These are phyloP conservation scores for Psittacula echo DNA, from an alignment of 2,797 vertebrate species.

Conservation along the genomic window DNA sequence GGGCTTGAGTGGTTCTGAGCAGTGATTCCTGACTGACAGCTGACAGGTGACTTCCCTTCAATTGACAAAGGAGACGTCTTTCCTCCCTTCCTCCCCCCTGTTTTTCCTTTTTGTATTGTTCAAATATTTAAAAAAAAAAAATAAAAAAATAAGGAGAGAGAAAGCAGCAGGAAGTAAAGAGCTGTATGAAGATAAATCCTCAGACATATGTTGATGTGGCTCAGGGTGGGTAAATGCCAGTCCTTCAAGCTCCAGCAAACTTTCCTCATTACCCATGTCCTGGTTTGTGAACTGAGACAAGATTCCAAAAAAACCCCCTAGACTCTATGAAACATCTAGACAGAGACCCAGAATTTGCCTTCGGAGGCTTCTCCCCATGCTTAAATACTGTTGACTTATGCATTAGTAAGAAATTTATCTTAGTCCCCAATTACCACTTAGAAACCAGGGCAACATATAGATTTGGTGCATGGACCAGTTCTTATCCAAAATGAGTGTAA, in stretches of 20 bases:
- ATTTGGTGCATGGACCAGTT: accelerated
- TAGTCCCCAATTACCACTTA: not conserved
- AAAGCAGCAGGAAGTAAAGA: not conserved
- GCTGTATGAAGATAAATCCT: not conserved
- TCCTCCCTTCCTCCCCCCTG: not conserved
- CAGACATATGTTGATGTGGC: not conserved
- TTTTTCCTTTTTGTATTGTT: not conserved
- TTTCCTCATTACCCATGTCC: not conserved
- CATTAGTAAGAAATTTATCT: not conserved
- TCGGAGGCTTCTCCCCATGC: not conserved
- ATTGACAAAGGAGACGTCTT: conserved; percentile 59
- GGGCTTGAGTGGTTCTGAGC: conserved; percentile 62
- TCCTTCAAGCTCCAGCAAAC: not conserved
- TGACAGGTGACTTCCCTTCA: conserved; percentile 81
- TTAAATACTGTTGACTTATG: not conserved
- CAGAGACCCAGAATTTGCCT: not conserved
- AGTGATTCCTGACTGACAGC: conserved; percentile 80
- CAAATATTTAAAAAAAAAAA: not conserved
- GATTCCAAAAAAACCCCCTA: not conserved
- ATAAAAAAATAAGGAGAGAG: not conserved
- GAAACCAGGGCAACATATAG: not conserved
- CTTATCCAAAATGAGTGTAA: not conserved
- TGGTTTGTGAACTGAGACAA: not conserved
- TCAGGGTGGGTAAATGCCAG: not conserved
- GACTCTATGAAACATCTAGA: not conserved